Conservation (phyloP, 2,888 invertebrate genomes). For the Serrognathus titanus region DNA sequence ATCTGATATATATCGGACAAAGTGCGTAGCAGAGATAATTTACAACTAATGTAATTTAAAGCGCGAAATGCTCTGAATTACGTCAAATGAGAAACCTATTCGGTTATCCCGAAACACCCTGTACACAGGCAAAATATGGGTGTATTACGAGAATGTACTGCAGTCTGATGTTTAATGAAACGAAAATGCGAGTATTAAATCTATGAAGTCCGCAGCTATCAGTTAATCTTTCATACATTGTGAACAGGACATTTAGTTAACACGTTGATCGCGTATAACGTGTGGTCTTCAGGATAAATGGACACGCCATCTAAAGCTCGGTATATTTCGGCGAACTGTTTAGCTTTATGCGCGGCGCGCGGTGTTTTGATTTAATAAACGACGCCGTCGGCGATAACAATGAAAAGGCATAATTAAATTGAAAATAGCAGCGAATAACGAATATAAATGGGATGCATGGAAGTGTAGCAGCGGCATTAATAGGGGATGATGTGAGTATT, state of each 20-base stretch:
- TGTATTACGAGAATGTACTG: no score
- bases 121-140: no score
- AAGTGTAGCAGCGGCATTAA: constrained; percentile 6
- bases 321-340: no score
- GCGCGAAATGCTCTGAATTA: no score
- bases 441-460: constrained; percentile 6
- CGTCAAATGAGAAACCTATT: no score
- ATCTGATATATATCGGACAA: constrained; percentile 20
- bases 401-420: constrained; percentile 18
- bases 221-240: not conserved
- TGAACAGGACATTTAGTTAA: not conserved
- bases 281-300: constrained; percentile 1
- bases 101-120: no score
- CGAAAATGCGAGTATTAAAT: not conserved
- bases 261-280: not conserved
- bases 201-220: not conserved
- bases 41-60: constrained; percentile 18
- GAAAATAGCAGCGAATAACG: constrained; percentile 8
- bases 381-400: constrained; percentile 12
- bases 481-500: constrained; percentile 29
- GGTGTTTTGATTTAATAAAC: constrained; percentile 14
- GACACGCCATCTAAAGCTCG: not conserved
- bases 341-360: not conserved
- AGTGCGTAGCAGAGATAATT: constrained; percentile 24
- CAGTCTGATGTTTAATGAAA: not conserved